Evolutionary conservation across 1,140 invertebrate species (phyloP), one percentile per base, ranked within the genome.

Genomic region (Physella acuta): DNA sequence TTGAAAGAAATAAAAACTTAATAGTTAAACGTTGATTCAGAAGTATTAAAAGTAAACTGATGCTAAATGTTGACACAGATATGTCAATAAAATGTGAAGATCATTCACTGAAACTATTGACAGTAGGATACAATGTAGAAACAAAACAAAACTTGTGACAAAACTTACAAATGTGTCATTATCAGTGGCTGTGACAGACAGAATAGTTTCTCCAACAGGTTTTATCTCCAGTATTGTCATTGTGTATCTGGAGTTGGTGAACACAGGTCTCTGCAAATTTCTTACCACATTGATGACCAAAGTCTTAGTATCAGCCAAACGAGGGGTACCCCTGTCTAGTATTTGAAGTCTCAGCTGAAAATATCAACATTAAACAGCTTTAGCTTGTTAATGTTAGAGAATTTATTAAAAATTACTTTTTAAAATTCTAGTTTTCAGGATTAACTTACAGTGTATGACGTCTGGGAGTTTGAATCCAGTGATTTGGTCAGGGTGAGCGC

Each of bases 251-350:
- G 20, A 53, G 31, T 56, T 52, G 3, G 37, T 26, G 36, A 79
- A 77, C 0, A 67, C 24, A 30, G 81, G 81, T 4, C 53, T n/a
- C n/a, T 65, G 53, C 20, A 76, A 49, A 64, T 82, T 82, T 24
- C 76, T 68, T 31, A 70, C 69, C 0, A 82, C 72, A 33, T 49
- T 78, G 20, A 82, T 68, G 3, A 53, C 58, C 3, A 80, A 62
- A 30, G 70, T 68, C 20, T 75, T 61, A 31, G 70, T 73, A 17
- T 73, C 75, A 33, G 49, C 73, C 24, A 71, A 64, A 0, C 65
- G 53, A 14, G 79, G 80, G 1, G 68, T 63, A 1, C 75, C 77
- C 58, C 71, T 72, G 60, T 81, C 78, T 17, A 60, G 64, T 0
- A 77, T 73, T 52, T 70, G 63, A n/a, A 80, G 66, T n/a, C 71